Evolutionary conservation across 2,113 vertebrate genomes (phyloP), one percentile per base, ranked within the genome.

Genomic region (Lipotes vexillifer): DNA sequence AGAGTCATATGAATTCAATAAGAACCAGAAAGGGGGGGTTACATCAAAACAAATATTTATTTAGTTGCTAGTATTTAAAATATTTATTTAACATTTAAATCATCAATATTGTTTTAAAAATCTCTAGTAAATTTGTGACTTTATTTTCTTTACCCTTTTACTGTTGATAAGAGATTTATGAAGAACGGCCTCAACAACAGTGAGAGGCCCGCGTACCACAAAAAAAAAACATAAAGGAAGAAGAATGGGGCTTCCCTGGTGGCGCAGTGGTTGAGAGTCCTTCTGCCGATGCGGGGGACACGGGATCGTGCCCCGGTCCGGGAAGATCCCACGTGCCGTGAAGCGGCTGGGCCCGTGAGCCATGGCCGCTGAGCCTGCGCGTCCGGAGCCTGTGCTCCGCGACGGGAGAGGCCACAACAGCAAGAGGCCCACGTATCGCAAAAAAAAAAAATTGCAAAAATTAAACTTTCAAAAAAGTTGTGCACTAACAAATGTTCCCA

Each of bases 1-100:
- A 59, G 27, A 59, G 21, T 81, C 74, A 31, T 31, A 61, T 36
- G 10, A 75, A 82, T 74, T 88, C 82, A 86, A 88, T 85, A 80
- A 91, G 46, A 63, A 71, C 46, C 74, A 10, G 41, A 49, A 90
- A 92, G 93, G 27, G 25, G 25, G 46, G 23, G 5, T 65, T 88
- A 20, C 14, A 82, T 49, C 9, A 81, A 96, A 97, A 31, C 1
- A 78, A 18, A 46, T 77, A 3, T 94, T 92, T 75, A 25, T 82
- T 93, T 88, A 88, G 12, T 74, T 86, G 25, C 9, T 38, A 36
- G 14, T 78, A 86, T 71, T 85, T 88, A 46, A 87, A 95, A 46
- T 91, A 44, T 61, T 78, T 78, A 44, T 55, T 94, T 84, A 91
- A 65, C 36, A 38, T 91, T 63, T 90, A 46, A 86, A 72, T 97